Percentiles rank a stretch among this genome's conserved stretches.
Conservation (phyloP, 2,888 invertebrate species). For the Clepsis dumicolana region DNA sequence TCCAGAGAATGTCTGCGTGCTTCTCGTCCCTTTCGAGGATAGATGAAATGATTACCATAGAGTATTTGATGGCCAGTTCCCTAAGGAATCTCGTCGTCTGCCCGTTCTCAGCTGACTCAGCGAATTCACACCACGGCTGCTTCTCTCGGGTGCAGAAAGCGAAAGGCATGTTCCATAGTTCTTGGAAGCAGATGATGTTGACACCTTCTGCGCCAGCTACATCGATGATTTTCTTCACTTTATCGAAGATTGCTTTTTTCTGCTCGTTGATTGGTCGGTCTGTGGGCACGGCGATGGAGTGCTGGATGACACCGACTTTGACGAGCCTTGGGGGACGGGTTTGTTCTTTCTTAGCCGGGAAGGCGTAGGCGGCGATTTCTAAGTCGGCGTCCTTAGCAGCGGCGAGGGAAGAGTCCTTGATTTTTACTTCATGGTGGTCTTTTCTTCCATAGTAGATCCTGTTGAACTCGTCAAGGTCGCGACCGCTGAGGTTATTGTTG, state of each 20-base stretch:
- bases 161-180: slow-evolving; percentile 99
- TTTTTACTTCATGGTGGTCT: slow-evolving; percentile 68
- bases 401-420: slow-evolving; percentile 79
- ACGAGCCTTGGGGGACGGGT: slow-evolving; percentile 91
- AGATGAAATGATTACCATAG: slow-evolving; percentile 98
- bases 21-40: slow-evolving; percentile 96
- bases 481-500: slow-evolving; percentile 74
- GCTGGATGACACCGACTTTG: slow-evolving; percentile 95
- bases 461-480: slow-evolving; percentile 79
- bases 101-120: slow-evolving; percentile 96
- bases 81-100: slow-evolving; percentile 94
- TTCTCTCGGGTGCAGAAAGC: slow-evolving; percentile 99
- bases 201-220: slow-evolving; percentile 93
- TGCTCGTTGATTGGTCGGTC: slow-evolving; percentile 92
- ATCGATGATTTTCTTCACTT: slow-evolving; percentile 92
- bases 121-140: slow-evolving; percentile 98
- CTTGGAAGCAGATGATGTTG: slow-evolving; percentile 98
- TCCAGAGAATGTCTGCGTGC: slow-evolving; percentile 96
- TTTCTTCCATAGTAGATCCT: slow-evolving; percentile 78
- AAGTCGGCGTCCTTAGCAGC: slow-evolving; percentile 87
- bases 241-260: slow-evolving; percentile 91
- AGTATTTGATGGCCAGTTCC: slow-evolving; percentile 92
- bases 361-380: slow-evolving; percentile 77
- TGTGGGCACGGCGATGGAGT: slow-evolving; percentile 93
- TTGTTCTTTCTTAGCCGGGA: slow-evolving; percentile 79